Conservation (phyloP, 2,113 vertebrate genomes). For the Maylandia zebra region DNA sequence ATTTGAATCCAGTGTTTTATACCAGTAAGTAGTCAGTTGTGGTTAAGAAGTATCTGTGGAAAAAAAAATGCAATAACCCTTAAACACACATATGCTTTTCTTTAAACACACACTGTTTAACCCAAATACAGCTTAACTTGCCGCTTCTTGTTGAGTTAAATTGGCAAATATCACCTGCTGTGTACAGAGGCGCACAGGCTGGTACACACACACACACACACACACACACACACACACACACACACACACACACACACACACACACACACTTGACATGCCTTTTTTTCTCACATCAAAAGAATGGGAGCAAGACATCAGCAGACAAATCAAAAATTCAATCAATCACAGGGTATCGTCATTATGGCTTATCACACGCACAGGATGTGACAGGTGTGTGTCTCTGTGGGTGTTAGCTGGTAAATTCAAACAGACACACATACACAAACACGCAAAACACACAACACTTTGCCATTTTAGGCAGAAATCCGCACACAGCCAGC, state of each 20-base stretch:
- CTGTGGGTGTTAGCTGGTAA: background rate
- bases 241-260: background rate
- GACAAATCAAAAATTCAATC: conserved; percentile 39
- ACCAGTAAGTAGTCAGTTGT: background rate
- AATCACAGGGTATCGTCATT: conserved; percentile 22
- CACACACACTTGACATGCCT: background rate
- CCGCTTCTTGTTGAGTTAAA: conserved; percentile 24
- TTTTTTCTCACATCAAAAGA: conserved; percentile 6
- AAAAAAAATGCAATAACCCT: background rate
- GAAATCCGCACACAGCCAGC: background rate
- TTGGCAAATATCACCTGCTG: conserved; percentile 48
- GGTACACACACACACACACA: background rate
- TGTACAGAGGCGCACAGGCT: background rate
- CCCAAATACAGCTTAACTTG: background rate
- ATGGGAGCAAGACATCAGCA: conserved; percentile 3
- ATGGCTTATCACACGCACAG: background rate
- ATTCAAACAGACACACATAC: background rate
- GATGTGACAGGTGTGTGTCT: conserved; percentile 22
- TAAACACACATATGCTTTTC: background rate
- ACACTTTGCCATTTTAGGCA: background rate
- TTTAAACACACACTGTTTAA: conserved; percentile 12
- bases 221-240: background rate
- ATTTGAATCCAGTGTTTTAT: background rate
- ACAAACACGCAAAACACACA: background rate
- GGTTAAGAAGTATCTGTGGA: background rate